Conservation (phyloP, 2,888 invertebrate genomes). For the Lithophane socia region DNA sequence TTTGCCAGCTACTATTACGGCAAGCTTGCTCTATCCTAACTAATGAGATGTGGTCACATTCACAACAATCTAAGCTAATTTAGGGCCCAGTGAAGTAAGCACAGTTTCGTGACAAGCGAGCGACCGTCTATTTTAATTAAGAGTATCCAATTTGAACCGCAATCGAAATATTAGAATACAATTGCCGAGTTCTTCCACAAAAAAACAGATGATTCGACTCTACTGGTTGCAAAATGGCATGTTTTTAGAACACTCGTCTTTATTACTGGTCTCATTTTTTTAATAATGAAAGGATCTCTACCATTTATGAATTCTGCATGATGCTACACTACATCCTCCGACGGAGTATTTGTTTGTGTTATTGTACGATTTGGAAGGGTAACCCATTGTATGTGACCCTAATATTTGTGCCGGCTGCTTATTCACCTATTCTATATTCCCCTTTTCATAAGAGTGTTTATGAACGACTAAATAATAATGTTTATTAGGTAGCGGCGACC, state of each 20-base stretch:
- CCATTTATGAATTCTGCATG: not conserved
- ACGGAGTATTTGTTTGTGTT: not conserved
- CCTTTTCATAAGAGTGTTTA: not conserved
- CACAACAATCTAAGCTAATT: not conserved
- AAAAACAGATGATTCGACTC: too few species aligned
- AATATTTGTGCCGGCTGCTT: not conserved
- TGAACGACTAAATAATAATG: not conserved
- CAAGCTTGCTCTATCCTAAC: not conserved
- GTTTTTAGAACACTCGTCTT: not conserved
- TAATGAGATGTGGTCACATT: not conserved
- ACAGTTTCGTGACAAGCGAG: not conserved
- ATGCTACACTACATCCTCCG: not conserved
- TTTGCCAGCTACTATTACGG: not conserved
- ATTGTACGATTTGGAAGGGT: not conserved
- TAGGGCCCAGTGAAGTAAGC: not conserved
- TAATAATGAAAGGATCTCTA: not conserved
- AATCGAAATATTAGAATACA: not conserved
- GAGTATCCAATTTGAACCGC: not conserved
- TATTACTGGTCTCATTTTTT: not conserved
- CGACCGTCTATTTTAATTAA: not conserved
- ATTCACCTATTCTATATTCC: not conserved
- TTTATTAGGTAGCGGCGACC: not conserved
- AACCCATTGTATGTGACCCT: not conserved
- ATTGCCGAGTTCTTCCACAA: not conserved
- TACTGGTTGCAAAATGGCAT: not conserved